These are phyloP conservation scores for Bombus pascuorum DNA, from an alignment of 1,140 invertebrate genomes.

Conservation along the genomic window DNA sequence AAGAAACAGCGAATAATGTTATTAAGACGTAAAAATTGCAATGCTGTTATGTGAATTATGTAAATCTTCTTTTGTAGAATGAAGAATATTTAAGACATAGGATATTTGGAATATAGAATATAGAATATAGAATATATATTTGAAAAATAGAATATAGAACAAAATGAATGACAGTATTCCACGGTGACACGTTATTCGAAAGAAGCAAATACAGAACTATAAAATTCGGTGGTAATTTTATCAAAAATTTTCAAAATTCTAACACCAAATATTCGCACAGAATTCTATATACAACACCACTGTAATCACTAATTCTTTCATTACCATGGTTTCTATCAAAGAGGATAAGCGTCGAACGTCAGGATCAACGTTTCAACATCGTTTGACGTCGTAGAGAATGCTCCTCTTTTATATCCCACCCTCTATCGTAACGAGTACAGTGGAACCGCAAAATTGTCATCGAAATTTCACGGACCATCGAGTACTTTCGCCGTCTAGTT, in stretches of 20 bases:
- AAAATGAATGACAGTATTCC: background rate
- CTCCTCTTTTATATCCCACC: conserved; percentile 52
- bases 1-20: background rate
- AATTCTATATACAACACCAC: too few species aligned
- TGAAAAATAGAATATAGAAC: background rate
- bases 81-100: background rate
- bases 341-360: background rate
- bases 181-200: background rate
- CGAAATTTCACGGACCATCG: conserved; percentile 47
- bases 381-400: conserved; percentile 39
- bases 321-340: background rate
- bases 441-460: conserved; percentile 25
- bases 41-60: background rate
- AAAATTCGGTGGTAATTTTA: background rate
- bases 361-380: conserved; percentile 4
- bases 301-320: background rate
- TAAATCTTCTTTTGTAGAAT: background rate
- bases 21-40: background rate
- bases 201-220: background rate
- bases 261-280: background rate
- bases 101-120: background rate
- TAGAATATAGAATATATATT: background rate
- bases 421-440: background rate
- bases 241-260: background rate
- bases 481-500: conserved; percentile 51